Base-by-base conservation (phyloP, 2,888 invertebrate species). In the Paralinhomoeus sp. region DNA sequence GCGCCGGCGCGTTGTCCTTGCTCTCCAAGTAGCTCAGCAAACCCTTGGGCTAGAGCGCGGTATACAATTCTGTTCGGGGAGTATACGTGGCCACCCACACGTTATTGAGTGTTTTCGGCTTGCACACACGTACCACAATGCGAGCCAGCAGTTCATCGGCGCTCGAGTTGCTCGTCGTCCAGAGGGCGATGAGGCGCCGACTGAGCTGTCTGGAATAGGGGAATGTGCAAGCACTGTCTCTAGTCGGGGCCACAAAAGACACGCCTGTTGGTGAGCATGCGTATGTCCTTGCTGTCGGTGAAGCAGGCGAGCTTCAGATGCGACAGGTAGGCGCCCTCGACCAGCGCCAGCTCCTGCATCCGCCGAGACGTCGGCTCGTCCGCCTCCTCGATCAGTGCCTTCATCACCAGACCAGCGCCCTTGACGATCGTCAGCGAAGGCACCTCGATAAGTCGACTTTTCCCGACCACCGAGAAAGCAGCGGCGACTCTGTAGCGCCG, bases 381-480 rank as follows among this genome's bases (percentile, higher is more conserved):
- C 2, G 91, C 91, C 66, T 97, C 97, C 67, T 97, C 97, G 44
- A 97, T 89, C 24, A 97, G 74, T 21, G 97, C 93, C 49, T 91
- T 75, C 77, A 93, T 81, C 40, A 97, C 82, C 43, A 97, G 69
- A 0, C 97, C 93, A 0, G 93, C 93, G 17, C 57, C 54, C 50
- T 31, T 27, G 13, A 31, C 40, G 2, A 70, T 91, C 54, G 52
- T 38, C 21, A 21, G 18, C 2, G 22, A 24, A 18, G 41, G 41
- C 7, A 40, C n/a, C 21, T 21, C 13, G n/a, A n/a, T n/a, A n/a
- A n/a, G n/a, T n/a, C n/a, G n/a, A n/a, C n/a, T n/a, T n/a, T n/a
- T n/a, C n/a, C n/a, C n/a, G n/a, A n/a, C n/a, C n/a, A n/a, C n/a
- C n/a, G n/a, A n/a, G n/a, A n/a, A n/a, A n/a, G n/a, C n/a, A n/a